Evolutionary conservation across 1,140 invertebrate genomes (phyloP), one percentile per base, ranked within the genome.

Genomic region (Diorhabda sublineata): DNA sequence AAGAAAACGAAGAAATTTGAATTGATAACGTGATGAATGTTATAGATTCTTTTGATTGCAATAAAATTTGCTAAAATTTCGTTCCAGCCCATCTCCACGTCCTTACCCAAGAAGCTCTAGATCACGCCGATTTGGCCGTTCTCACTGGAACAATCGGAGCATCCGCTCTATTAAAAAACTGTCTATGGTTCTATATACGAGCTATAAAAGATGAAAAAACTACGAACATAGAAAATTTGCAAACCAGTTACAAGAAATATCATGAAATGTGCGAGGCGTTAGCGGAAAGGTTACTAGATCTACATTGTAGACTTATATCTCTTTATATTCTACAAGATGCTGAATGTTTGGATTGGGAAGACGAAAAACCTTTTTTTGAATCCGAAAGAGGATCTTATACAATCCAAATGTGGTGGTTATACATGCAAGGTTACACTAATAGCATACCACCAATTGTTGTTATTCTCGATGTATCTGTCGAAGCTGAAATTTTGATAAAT

Each of bases 331-430:
- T 93, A 6, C 92, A 93, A 77, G 91, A 93, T 79, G 87, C 89
- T 0, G 88, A 91, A 58, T 90, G 88, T 6, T 81, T 92, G 7
- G 85, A 85, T 76, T 92, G 87, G 90, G 87, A 86, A 73, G 85
- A 81, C 68, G 79, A 79, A 4, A 86, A 85, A 68, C 81, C 84
- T 2, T 90, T 87, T 75, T 89, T 83, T 72, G 90, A 91, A 78
- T 87, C 84, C 5, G 89, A 92, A 73, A 80, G 89, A 44, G 90
- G 89, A 2, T 91, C 91, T 2, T 91, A 91, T 58, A 87, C 88
- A 3, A 85, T 93, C 61, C 91, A 92, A 79, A 93, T 92, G 86
- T 94, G 92, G 92, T 91, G 90, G 89, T 83, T 92, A 3, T 93
- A 93, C 75, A 91, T 94, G 88, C 86, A 91, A 83, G 90, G 91